These are phyloP conservation scores for Odocoileus hemionus DNA, from an alignment of 2,113 vertebrate genomes.

Conservation along the genomic window DNA sequence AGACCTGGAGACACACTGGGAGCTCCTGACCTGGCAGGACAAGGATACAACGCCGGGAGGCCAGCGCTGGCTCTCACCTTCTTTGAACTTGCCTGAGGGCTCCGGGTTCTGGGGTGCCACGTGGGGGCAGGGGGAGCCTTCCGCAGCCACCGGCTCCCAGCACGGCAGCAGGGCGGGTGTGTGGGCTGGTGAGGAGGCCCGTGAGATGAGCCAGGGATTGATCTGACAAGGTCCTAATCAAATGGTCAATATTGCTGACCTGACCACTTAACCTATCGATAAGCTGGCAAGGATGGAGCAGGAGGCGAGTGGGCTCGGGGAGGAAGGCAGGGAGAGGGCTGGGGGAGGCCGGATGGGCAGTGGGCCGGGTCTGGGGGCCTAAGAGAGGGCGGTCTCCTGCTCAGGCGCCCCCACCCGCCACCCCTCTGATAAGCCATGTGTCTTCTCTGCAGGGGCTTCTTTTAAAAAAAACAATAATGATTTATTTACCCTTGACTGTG, in stretches of 20 bases:
- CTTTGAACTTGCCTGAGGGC: neutral
- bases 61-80: neutral
- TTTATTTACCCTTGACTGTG: neutral
- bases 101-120: neutral
- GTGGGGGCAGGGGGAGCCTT: neutral
- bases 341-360: neutral
- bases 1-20: neutral
- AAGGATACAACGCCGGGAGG: neutral
- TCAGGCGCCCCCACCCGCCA: fast-evolving
- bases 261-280: conserved; percentile 82
- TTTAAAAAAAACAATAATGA: neutral
- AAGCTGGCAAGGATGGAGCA: conserved; percentile 70
- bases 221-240: conserved; percentile 83
- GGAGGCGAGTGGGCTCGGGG: conserved; percentile 8
- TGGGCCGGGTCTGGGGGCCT: fast-evolving
- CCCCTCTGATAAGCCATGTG: neutral
- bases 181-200: conserved; percentile 42
- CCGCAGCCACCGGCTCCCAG: neutral
- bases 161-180: neutral
- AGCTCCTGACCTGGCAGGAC: neutral
- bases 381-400: neutral
- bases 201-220: conserved; percentile 74
- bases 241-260: conserved; percentile 82
- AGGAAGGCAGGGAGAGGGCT: neutral
- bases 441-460: neutral